Conservation (phyloP, 1,140 invertebrate genomes). For the Drosophila hydei region DNA sequence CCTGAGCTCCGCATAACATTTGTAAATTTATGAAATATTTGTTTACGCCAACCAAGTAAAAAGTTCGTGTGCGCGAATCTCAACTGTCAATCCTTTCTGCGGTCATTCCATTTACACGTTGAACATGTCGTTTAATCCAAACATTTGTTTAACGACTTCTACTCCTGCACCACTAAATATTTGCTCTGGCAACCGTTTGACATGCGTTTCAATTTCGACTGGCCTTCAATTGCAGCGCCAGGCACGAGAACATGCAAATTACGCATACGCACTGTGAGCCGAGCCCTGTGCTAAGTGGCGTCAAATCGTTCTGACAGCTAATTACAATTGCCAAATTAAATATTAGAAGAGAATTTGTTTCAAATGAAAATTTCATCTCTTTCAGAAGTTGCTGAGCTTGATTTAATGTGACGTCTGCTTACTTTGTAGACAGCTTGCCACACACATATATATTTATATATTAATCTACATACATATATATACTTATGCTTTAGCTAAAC, state of each 20-base stretch:
- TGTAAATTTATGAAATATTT: constrained; percentile 4
- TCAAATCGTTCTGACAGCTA: too few species aligned
- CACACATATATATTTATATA: too few species aligned
- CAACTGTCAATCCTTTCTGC: constrained; percentile 27
- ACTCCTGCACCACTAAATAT: constrained; percentile 3
- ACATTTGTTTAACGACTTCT: constrained; percentile 8
- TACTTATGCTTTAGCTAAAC: too few species aligned
- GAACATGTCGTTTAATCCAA: constrained; percentile 20
- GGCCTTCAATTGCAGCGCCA: neutral
- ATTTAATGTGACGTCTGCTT: too few species aligned
- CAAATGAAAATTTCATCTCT: too few species aligned
- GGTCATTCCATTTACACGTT: constrained; percentile 21
- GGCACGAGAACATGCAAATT: neutral
- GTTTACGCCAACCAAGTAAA: neutral
- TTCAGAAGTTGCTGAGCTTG: too few species aligned
- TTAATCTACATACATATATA: too few species aligned
- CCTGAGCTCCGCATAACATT: neutral
- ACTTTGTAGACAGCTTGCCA: too few species aligned
- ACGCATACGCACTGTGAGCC: neutral
- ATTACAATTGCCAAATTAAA: too few species aligned
- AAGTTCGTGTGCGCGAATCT: neutral
- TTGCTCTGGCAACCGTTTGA: neutral
- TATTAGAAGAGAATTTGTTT: too few species aligned
- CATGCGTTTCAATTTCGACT: neutral
- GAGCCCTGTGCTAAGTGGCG: too few species aligned